These are phyloP conservation scores for Cacajao melanocephalus DNA, from an alignment of 2,797 vertebrate genomes.

Conservation along the genomic window DNA sequence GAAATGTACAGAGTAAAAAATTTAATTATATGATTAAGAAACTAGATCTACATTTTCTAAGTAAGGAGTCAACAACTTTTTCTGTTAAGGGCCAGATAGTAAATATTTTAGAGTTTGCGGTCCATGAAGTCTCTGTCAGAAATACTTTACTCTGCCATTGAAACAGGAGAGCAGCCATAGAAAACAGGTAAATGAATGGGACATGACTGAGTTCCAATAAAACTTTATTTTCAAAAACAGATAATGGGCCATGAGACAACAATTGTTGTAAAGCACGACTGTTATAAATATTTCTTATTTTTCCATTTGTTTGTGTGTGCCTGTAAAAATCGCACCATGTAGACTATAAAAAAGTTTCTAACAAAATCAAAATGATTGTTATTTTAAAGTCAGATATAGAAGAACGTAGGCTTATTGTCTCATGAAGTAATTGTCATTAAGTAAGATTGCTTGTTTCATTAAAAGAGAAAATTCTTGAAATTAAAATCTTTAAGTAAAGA, in stretches of 20 bases:
- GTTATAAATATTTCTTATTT: not conserved
- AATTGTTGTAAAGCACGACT: not conserved
- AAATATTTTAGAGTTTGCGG: not conserved
- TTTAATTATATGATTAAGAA: constrained; percentile 35
- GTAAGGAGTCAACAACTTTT: not conserved
- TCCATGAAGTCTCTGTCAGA: not conserved
- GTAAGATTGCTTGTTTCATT: constrained; percentile 51
- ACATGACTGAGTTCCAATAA: not conserved
- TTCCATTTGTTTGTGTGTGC: not conserved
- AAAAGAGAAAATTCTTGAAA: constrained; percentile 62
- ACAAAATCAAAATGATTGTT: constrained; percentile 68
- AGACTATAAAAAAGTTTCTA: constrained; percentile 61
- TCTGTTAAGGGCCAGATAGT: not conserved
- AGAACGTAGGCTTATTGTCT: constrained; percentile 64
- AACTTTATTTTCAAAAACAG: constrained; percentile 34
- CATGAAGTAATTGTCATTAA: constrained; percentile 57
- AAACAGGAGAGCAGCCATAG: not conserved
- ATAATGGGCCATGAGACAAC: not conserved
- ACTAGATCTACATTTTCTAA: constrained; percentile 32
- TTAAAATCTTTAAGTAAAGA: constrained; percentile 69
- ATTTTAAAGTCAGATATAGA: constrained; percentile 69
- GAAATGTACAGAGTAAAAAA: not conserved
- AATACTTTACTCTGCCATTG: not conserved
- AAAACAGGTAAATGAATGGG: not conserved
- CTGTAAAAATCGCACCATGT: constrained; percentile 12